Evolutionary conservation across 2,113 vertebrate genomes (phyloP).

Genomic region (Puntigrus tetrazona): DNA sequence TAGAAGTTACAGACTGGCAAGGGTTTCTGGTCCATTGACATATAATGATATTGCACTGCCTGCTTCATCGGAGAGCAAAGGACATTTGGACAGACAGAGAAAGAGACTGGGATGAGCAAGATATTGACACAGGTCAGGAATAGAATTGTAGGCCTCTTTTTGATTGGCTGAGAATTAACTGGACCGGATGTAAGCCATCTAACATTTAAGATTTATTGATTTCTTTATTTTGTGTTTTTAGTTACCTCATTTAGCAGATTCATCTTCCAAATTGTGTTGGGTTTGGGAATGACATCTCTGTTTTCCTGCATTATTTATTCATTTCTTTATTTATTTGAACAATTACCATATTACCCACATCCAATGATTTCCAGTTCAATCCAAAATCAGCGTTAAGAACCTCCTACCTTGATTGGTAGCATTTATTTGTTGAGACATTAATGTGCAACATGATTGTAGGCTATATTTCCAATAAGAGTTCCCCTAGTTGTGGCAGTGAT

Average conservation of each 20-base stretch:
- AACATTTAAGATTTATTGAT: neutral
- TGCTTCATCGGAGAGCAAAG: constrained; percentile 80
- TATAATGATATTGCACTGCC: constrained; percentile 83
- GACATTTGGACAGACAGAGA: constrained; percentile 83
- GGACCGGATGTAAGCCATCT: constrained; percentile 30
- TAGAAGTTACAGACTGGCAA: constrained; percentile 82
- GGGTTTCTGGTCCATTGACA: constrained; percentile 82
- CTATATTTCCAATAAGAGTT: constrained; percentile 60
- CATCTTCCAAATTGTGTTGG: neutral
- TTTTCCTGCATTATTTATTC: neutral
- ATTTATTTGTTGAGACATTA: constrained; percentile 58
- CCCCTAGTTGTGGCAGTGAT: constrained; percentile 51
- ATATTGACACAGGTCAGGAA: constrained; percentile 83
- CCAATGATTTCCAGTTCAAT: constrained; percentile 39
- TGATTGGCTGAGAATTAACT: neutral
- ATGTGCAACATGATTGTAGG: constrained; percentile 48
- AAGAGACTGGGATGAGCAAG: constrained; percentile 81
- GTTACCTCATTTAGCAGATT: neutral
- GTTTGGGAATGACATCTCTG: neutral
- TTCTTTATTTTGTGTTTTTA: constrained; percentile 2
- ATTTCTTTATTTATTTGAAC: too few relatives aligned
- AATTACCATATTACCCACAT: neutral
- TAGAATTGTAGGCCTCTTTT: constrained; percentile 67
- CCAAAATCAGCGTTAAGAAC: constrained; percentile 53
- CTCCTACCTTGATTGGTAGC: constrained; percentile 59